Evolutionary conservation across 2,113 vertebrate genomes (phyloP), one percentile per base, ranked within the genome.

Genomic region (Poicephalus gulielmi): DNA sequence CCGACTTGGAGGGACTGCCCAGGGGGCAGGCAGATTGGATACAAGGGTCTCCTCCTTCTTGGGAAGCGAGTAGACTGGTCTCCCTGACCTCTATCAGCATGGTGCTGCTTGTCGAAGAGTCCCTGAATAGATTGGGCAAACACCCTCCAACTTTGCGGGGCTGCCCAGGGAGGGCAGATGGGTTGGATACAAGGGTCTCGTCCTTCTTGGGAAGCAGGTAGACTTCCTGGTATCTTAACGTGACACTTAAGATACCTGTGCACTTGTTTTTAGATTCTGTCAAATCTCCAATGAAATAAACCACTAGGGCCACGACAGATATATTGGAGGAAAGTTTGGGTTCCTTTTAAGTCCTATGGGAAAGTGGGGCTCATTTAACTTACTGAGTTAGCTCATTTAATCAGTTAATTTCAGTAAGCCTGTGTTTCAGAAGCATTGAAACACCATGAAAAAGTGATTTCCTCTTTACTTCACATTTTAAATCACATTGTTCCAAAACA

Each of bases 381-480:
- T 79, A 90, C 53, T 75, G 60, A 87, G 66, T 91, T 83, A 93
- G 59, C 22, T 91, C 69, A n/a, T 82, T 96, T 88, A 83, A 93
- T 91, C 67, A 57, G 62, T 79, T 76, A 66, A 88, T 92, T 88
- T 92, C 53, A 80, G 27, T 2, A 2, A 70, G 14, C 19, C 62
- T 63, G 28, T 68, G 31, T 66, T 88, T 93, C 49, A 74, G 59
- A 35, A 92, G 28, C 71, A 70, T 53, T 57, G 15, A 79, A 89
- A 82, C 39, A 57, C 43, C 31, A 88, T 14, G 25, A 83, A 74
- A 93, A 92, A 80, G 49, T 55, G 77, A 74, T 88, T 93, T 93
- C 7, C 63, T 80, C 57, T 57, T 16, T 53, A 23, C 83, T 93
- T 83, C 25, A 55, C 37, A 19, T 70, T 80, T 43, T 74, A 80